Base-by-base conservation (phyloP, 2,797 vertebrate species). In the Pipistrellus pipistrellus region DNA sequence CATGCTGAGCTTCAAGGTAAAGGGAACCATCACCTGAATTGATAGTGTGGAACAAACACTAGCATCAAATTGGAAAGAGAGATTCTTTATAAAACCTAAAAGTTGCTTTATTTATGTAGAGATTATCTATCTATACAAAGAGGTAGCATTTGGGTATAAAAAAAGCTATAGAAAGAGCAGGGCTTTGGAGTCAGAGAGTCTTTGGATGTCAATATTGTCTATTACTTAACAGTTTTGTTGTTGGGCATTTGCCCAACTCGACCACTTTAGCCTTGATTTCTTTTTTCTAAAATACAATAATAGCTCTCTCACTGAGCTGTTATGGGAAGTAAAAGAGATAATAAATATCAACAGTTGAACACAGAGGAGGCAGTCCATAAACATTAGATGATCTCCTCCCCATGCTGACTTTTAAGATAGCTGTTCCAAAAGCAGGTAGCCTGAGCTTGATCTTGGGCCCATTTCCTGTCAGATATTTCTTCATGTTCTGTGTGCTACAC, bases 391-490 rank as follows among this genome's bases (percentile, higher is more conserved):
- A 23, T 76, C 21, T 18, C 17, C 18, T 59, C 38, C 35, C 10
- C 7, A 3, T 3, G 8, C 51, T 9, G 6, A 27, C 30, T 41
- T 75, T 82, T 81, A 25, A 84, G 77, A 38, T n/a, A 30, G 4
- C 57, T 91, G 76, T 88, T 25, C 76, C 32, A 38, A 27, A 53
- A 27, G 77, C 83, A 73, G 27, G 32, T 32, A 57, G 32, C 51
- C 68, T 55, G 64, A 77, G 72, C 38, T 89, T 71, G 62, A 75
- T 82, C 71, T 87, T 41, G 46, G 48, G 21, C 64, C 72, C 18
- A 6, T 82, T 78, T 94, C 72, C 69, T 83, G 10, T 71, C 82
- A 92, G 81, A 71, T 94, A 95, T 88, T 96, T 93, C 86, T 77
- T 95, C 91, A 51, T 72, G 51, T 80, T 96, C 87, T 66, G 8